Evolutionary conservation across 1,140 invertebrate genomes (phyloP).

Genomic region (Drosophila leontia): DNA sequence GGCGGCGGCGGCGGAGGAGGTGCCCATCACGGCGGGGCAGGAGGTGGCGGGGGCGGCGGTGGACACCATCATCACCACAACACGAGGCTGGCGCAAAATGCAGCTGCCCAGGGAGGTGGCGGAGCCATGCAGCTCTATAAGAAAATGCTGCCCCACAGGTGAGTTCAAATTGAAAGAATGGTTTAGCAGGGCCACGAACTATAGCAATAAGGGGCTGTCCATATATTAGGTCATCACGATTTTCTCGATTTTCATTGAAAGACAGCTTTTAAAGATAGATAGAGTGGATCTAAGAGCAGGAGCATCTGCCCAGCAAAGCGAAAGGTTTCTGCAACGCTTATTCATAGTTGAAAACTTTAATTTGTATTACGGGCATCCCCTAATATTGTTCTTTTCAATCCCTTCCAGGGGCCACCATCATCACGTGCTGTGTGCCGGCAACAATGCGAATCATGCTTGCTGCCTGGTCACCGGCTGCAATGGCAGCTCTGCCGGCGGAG

Average conservation of each 20-base stretch:
- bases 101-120: slow-evolving; percentile 49
- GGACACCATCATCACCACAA: slow-evolving; percentile 69
- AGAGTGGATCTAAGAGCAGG: no score
- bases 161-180: background rate
- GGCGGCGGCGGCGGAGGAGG: slow-evolving; percentile 30
- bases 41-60: slow-evolving; percentile 26
- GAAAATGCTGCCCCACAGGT: slow-evolving; percentile 75
- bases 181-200: background rate
- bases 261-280: no score
- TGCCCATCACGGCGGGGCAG: slow-evolving; percentile 46
- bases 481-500: slow-evolving; percentile 46
- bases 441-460: slow-evolving; percentile 76
- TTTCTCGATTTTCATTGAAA: background rate
- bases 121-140: slow-evolving; percentile 71
- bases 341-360: no score
- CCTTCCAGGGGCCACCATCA: slow-evolving; percentile 69
- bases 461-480: slow-evolving; percentile 76
- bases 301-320: no score
- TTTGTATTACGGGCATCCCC: background rate
- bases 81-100: slow-evolving; percentile 63
- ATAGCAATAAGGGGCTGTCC: background rate
- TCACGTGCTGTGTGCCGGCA: slow-evolving; percentile 77
- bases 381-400: background rate
- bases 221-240: background rate
- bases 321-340: no score